Conservation (phyloP, 2,113 vertebrate species). For the Podarcis muralis region DNA sequence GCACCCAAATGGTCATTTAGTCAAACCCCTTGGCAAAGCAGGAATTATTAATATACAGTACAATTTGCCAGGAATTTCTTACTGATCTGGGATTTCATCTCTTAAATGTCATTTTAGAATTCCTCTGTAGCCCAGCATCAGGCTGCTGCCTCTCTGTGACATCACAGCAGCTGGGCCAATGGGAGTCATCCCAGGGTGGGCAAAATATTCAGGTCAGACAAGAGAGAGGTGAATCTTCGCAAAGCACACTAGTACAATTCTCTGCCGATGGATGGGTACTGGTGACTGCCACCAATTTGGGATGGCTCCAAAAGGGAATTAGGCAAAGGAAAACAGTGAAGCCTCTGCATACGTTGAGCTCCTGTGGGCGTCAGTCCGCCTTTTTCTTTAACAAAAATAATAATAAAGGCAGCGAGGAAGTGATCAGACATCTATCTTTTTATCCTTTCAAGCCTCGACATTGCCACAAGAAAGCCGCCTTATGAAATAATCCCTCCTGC, state of each 20-base stretch:
- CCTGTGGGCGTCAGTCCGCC: too few species aligned
- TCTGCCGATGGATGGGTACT: too few species aligned
- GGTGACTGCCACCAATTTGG: too few species aligned
- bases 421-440: conserved; percentile 57
- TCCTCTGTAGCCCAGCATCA: not conserved
- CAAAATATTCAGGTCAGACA: not conserved
- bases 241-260: too few species aligned
- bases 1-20: too few species aligned
- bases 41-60: not conserved
- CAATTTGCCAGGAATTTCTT: not conserved
- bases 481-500: conserved; percentile 23
- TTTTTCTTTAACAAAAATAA: not conserved
- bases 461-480: conserved; percentile 51
- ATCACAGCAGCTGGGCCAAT: not conserved
- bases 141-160: not conserved
- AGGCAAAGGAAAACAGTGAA: not conserved
- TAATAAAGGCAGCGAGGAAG: conserved; percentile 33
- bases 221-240: too few species aligned
- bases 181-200: not conserved
- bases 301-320: too few species aligned
- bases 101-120: not conserved
- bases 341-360: not conserved
- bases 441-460: conserved; percentile 62
- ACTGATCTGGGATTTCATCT: not conserved
- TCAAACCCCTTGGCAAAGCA: too few species aligned